These are phyloP conservation scores for Turnix velox DNA, from an alignment of 2,113 vertebrate genomes.

Conservation along the genomic window DNA sequence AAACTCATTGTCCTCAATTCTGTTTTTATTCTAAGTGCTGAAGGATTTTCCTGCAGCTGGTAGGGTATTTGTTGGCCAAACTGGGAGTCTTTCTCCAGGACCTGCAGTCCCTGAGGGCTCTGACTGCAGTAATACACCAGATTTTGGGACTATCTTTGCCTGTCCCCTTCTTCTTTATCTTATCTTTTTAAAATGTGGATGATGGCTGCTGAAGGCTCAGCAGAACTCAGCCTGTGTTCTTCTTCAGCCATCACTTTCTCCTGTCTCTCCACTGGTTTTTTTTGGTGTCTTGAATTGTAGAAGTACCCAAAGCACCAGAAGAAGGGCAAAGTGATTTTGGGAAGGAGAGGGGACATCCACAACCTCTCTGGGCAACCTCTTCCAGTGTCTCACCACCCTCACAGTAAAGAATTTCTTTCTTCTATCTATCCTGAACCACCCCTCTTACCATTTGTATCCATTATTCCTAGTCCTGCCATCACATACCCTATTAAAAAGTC, in stretches of 20 bases:
- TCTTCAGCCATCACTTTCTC: background rate
- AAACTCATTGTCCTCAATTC: background rate
- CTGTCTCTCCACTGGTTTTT: background rate
- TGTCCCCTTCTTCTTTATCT: background rate
- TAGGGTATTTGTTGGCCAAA: background rate
- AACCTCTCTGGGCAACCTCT: too few species aligned
- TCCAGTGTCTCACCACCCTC: too few species aligned
- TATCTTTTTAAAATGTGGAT: background rate
- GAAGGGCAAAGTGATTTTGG: too few species aligned
- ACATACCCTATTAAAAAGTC: too few species aligned
- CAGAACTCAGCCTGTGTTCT: too few species aligned
- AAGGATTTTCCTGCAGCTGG: background rate
- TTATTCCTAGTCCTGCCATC: too few species aligned
- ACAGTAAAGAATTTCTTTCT: too few species aligned
- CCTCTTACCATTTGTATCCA: too few species aligned
- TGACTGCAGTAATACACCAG: background rate
- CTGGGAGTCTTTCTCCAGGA: background rate
- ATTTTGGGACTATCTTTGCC: background rate
- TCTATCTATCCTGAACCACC: too few species aligned
- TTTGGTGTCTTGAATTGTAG: background rate
- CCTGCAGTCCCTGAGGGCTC: accelerated
- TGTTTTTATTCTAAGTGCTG: background rate
- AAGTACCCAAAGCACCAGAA: background rate
- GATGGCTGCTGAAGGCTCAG: background rate
- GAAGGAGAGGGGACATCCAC: background rate